These are phyloP conservation scores for Agrilus planipennis DNA, from an alignment of 1,140 invertebrate species.

Conservation along the genomic window DNA sequence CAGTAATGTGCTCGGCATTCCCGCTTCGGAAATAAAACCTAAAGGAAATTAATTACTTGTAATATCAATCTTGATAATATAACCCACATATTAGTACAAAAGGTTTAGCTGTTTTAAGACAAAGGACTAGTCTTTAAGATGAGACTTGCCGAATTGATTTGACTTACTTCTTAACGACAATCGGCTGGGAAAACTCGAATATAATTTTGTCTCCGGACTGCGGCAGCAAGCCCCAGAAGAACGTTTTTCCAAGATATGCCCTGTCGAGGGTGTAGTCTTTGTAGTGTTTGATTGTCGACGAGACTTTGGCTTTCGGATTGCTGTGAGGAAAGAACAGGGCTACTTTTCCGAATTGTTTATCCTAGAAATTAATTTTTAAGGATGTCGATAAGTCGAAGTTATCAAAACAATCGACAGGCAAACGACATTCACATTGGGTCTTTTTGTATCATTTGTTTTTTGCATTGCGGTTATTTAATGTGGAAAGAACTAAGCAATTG, in stretches of 20 bases:
- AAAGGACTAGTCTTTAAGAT: background rate
- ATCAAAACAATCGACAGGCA: too few species aligned
- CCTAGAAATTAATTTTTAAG: too few species aligned
- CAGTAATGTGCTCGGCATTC: slow-evolving; percentile 82
- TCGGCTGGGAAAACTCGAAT: slow-evolving; percentile 70
- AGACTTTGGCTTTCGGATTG: slow-evolving; percentile 65
- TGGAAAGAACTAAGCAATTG: too few species aligned
- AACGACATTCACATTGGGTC: too few species aligned
- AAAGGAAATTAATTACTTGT: slow-evolving; percentile 14
- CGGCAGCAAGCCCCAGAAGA: slow-evolving; percentile 87
- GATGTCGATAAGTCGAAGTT: too few species aligned
- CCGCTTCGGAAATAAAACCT: slow-evolving; percentile 84
- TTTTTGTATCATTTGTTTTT: too few species aligned
- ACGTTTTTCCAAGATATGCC: slow-evolving; percentile 80
- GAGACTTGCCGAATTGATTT: slow-evolving; percentile 2
- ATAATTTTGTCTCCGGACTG: slow-evolving; percentile 70
- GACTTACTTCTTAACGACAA: slow-evolving; percentile 59
- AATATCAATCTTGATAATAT: background rate
- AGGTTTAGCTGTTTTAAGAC: background rate
- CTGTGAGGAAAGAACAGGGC: slow-evolving; percentile 68
- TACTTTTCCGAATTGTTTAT: slow-evolving; percentile 86
- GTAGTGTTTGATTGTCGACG: slow-evolving; percentile 72
- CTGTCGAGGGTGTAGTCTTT: slow-evolving; percentile 68
- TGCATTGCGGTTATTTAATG: too few species aligned
- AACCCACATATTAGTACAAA: background rate